phyloP scores from a whole-genome alignment of 2,113 vertebrate species.

The Pseudolaguvia tuberculata region DNA sequence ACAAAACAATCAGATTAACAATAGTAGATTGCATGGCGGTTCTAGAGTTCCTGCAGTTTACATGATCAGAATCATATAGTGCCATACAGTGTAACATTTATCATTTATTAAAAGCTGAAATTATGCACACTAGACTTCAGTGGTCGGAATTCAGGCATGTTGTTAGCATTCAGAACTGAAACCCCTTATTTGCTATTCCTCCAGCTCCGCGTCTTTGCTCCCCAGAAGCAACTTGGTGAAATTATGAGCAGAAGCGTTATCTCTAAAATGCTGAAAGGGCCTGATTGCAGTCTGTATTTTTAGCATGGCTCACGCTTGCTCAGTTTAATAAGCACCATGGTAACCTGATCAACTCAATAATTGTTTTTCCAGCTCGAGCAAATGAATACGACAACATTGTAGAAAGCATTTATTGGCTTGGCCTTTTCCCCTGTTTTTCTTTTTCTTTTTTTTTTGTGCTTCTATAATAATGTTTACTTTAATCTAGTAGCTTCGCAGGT shows the following conservation, averaged over 20 bases:
- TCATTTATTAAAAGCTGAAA: not conserved
- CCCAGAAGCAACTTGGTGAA: conserved; percentile 62
- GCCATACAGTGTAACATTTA: not conserved
- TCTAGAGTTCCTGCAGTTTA: not conserved
- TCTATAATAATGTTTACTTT: conserved; percentile 41
- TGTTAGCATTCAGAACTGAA: conserved; percentile 51
- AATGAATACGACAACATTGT: conserved; percentile 62
- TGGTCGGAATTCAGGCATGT: not conserved
- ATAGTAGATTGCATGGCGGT: no score
- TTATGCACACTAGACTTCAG: no score
- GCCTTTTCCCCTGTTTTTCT: conserved; percentile 17
- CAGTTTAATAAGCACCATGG: conserved; percentile 66
- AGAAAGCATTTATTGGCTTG: conserved; percentile 49
- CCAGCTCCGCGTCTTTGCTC: conserved; percentile 48
- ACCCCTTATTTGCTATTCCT: conserved; percentile 60
- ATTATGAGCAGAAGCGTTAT: conserved; percentile 67
- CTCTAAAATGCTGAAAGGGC: conserved; percentile 54
- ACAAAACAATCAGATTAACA: not conserved
- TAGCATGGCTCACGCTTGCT: conserved; percentile 60
- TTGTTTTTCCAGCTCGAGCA: conserved; percentile 66
- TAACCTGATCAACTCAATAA: conserved; percentile 65
- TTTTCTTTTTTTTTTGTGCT: not conserved
- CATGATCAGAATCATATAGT: not conserved
- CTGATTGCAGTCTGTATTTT: conserved; percentile 68
- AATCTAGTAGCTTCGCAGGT: conserved; percentile 46